Percentiles rank a stretch among this genome's conserved stretches.
Evolutionary conservation across 2,113 vertebrate species (phyloP).

Genomic region (Thomomys bottae): DNA sequence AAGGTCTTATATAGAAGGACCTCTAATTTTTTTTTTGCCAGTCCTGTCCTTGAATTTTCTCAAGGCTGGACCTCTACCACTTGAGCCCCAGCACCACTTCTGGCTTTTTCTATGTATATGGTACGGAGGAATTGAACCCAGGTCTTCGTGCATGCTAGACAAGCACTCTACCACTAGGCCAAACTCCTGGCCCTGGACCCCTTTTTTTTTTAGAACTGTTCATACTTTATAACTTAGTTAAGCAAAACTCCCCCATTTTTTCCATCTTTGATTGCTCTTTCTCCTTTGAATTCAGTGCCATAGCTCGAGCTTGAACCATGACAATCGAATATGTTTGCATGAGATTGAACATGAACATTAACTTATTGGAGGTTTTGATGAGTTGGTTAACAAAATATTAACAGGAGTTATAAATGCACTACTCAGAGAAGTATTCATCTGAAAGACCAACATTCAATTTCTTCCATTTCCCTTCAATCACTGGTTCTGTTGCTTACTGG

Average conservation of each 20-base stretch:
- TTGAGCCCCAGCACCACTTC: too few relatives aligned
- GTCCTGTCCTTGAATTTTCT: too few relatives aligned
- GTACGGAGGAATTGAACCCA: too few relatives aligned
- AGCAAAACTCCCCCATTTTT: neutral
- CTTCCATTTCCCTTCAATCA: slow-evolving; percentile 31
- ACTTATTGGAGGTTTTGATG: slow-evolving; percentile 10
- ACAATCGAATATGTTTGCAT: neutral
- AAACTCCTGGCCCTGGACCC: too few relatives aligned
- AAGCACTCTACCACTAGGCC: too few relatives aligned
- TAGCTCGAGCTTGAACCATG: neutral
- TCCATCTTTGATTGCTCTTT: neutral
- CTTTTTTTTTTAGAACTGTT: neutral
- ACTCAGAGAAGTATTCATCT: neutral
- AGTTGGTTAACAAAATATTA: slow-evolving; percentile 40
- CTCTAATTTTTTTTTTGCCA: too few relatives aligned
- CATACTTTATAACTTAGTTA: neutral
- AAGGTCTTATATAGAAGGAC: neutral
- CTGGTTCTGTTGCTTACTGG: neutral
- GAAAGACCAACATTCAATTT: neutral
- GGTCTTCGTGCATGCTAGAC: too few relatives aligned
- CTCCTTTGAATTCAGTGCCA: neutral
- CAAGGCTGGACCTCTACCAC: too few relatives aligned
- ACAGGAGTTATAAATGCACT: neutral
- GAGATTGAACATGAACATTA: slow-evolving; percentile 1
- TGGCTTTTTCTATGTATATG: too few relatives aligned